Evolutionary conservation across 1,140 invertebrate genomes (phyloP).

Genomic region (Drosophila aff.): DNA sequence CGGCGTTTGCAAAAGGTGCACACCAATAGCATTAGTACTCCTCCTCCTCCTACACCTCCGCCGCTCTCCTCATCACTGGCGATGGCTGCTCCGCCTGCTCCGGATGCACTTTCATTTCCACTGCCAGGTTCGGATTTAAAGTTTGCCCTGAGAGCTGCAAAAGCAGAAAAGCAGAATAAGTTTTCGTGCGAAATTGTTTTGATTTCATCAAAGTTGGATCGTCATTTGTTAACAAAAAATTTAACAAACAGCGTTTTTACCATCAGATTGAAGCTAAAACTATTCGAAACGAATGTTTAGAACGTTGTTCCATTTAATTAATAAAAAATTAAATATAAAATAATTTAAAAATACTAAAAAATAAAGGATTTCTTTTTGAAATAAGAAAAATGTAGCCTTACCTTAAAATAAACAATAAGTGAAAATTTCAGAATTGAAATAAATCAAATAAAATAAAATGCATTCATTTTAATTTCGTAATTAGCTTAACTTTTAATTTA

Average conservation of each 20-base stretch:
- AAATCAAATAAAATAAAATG: background rate
- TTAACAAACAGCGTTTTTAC: background rate
- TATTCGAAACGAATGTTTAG: no score
- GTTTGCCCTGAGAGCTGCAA: background rate
- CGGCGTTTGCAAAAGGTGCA: constrained; percentile 75
- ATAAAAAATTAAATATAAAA: background rate
- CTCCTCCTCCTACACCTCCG: no score
- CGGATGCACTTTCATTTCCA: no score
- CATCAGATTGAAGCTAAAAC: background rate
- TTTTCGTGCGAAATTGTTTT: background rate
- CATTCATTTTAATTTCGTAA: background rate
- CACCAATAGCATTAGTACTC: constrained; percentile 21
- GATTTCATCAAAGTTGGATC: background rate
- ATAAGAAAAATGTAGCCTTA: background rate
- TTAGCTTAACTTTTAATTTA: background rate
- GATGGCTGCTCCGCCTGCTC: background rate
- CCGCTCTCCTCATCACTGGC: constrained; percentile 45
- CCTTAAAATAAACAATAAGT: background rate
- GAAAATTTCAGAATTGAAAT: background rate
- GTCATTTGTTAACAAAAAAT: background rate
- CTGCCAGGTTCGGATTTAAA: background rate
- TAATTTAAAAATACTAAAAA: background rate
- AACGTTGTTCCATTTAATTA: background rate
- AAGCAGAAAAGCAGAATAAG: background rate
- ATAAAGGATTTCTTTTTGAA: background rate